A percentile compares a stretch with the other conserved stretches of the same genome.
These are phyloP conservation scores for Habropoda laboriosa DNA, from an alignment of 1,140 invertebrate genomes.

Conservation along the genomic window DNA sequence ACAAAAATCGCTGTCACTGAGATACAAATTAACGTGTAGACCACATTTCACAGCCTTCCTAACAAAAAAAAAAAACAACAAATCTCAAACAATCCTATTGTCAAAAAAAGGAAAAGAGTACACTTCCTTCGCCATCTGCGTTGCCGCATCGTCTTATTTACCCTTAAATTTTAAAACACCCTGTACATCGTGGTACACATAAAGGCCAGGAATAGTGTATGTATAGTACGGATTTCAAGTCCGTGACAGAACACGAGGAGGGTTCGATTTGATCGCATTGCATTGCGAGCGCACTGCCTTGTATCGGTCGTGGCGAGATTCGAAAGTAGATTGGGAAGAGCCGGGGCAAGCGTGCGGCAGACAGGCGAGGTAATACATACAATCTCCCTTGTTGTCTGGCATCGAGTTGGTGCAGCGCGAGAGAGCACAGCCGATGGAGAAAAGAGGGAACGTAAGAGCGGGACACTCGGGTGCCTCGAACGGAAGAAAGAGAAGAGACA, in stretches of 20 bases:
- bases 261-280: slow-evolving; percentile 71
- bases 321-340: slow-evolving; percentile 73
- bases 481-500: slow-evolving; percentile 9
- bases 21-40: no score
- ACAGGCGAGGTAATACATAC: slow-evolving; percentile 75
- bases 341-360: slow-evolving; percentile 69
- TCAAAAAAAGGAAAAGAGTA: no score
- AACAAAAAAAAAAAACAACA: no score
- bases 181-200: not conserved
- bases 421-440: not conserved
- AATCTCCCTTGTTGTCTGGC: slow-evolving; percentile 74
- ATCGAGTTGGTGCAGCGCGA: slow-evolving; percentile 51
- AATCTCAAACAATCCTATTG: no score
- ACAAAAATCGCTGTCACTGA: no score
- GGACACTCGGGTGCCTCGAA: not conserved
- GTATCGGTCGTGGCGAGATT: slow-evolving; percentile 69
- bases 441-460: not conserved
- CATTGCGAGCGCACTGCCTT: slow-evolving; percentile 59
- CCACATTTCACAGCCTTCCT: no score
- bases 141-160: not conserved
- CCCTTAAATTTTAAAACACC: not conserved
- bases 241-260: slow-evolving; percentile 56
- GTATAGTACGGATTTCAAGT: slow-evolving; percentile 39
- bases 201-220: not conserved
- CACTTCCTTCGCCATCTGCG: no score